These are phyloP conservation scores for Eupsilia transversa DNA, from an alignment of 2,888 invertebrate species.

Conservation along the genomic window DNA sequence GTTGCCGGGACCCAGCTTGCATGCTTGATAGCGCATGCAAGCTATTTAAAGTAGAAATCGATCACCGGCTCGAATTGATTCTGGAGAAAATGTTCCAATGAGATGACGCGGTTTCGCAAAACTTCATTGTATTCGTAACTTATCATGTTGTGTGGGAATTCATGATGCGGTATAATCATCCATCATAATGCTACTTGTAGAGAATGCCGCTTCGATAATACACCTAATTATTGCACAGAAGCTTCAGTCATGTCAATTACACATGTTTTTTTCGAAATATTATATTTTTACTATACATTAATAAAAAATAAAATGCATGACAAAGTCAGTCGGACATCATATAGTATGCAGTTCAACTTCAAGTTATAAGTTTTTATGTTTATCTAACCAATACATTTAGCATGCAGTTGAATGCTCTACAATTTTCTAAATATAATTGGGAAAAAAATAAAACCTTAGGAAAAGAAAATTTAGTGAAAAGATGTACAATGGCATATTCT, in stretches of 20 bases:
- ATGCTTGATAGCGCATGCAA: conserved; percentile 36
- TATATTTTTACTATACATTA: conserved; percentile 30
- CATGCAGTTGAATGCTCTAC: conserved; percentile 36
- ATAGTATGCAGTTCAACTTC: conserved; percentile 20
- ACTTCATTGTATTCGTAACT: conserved; percentile 47
- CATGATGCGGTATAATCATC: conserved; percentile 50
- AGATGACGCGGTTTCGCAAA: conserved; percentile 70
- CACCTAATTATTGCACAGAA: conserved; percentile 55
- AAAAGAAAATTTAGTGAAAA: not conserved
- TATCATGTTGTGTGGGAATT: conserved; percentile 53
- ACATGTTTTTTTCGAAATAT: conserved; percentile 22
- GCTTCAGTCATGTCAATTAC: conserved; percentile 47
- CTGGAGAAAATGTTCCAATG: conserved; percentile 78
- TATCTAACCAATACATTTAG: conserved; percentile 43
- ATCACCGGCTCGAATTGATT: conserved; percentile 71
- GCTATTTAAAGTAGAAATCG: conserved; percentile 78
- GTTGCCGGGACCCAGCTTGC: conserved; percentile 36
- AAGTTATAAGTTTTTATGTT: conserved; percentile 18
- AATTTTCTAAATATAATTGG: not conserved
- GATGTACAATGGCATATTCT: not conserved
- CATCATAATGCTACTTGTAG: conserved; percentile 68
- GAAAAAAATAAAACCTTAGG: not conserved
- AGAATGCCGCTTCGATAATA: conserved; percentile 77
- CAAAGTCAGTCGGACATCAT: conserved; percentile 11
- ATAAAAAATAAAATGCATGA: conserved; percentile 40